Evolutionary conservation across 2,888 invertebrate genomes (phyloP), one percentile per base, ranked within the genome.

Genomic region (Scaptomyza tumidula): DNA sequence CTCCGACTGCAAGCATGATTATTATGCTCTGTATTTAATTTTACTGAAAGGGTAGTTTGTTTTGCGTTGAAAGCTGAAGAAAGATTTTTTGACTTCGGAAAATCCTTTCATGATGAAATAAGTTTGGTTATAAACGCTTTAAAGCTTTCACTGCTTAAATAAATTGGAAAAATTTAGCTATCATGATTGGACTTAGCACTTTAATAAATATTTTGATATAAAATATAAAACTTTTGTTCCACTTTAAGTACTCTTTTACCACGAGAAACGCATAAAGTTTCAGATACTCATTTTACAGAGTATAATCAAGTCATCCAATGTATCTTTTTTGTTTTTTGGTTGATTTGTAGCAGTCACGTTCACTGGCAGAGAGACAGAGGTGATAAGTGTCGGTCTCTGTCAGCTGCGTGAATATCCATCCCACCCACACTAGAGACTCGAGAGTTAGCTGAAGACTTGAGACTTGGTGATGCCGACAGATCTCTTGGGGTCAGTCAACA

Each of bases 401-500:
- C 64, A 66, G 85, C 56, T 58, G 67, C 64, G 62, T 45, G 52
- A 16, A 63, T 61, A 45, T 52, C 61, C 53, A 58, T 50, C 44
- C 69, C 82, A 64, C 75, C 71, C 61, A 78, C 86, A 62, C 45
- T 13, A 16, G 49, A 43, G 27, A 48, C 41, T 33, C 14, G 49
- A 43, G 27, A 48, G n/a, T 29, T 29, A 29, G 24, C 4, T 24
- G 24, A 37, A 14, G 31, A 48, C 65, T 66, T 46, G 31, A 49
- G 35, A 49, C 65, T 49, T 39, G 53, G 45, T 70, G 57, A 62
- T 41, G 71, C 63, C 62, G 64, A 59, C 72, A 71, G 41, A 50
- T 50, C 54, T 70, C 71, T 63, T 71, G 80, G 80, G 83, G 86
- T 83, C 83, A 83, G 66, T 78, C 78, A 65, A 67, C 74, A 69